A percentile compares a stretch with the other conserved stretches of the same genome.
Conservation (phyloP, 2,888 invertebrate genomes). For the Pycnomerus fuliginosus region DNA sequence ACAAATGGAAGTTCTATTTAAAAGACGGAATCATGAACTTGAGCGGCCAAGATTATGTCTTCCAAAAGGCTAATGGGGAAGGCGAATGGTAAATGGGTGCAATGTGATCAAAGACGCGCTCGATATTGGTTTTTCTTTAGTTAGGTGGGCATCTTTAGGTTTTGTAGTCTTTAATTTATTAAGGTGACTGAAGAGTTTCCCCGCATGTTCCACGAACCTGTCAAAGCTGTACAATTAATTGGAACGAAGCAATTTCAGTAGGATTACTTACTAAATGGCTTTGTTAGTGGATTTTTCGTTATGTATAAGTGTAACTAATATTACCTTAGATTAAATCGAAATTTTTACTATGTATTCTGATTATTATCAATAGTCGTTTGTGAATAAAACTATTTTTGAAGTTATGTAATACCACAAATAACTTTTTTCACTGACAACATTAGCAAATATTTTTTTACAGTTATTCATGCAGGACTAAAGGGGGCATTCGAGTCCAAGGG, state of each 20-base stretch:
- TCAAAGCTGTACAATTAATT: too few relatives aligned
- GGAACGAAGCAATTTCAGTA: too few relatives aligned
- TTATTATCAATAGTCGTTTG: constrained; percentile 25
- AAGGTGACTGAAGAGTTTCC: too few relatives aligned
- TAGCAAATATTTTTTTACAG: too few relatives aligned
- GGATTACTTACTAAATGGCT: too few relatives aligned
- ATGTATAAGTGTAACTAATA: constrained; percentile 3
- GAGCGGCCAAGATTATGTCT: constrained; percentile 96
- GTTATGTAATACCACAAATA: too few relatives aligned
- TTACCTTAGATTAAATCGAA: constrained; percentile 16
- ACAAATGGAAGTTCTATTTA: constrained; percentile 99
- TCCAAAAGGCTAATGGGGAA: constrained; percentile 98
- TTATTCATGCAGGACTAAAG: too few relatives aligned
- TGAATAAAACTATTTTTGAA: constrained; percentile 31
- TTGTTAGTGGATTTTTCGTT: constrained; percentile 8
- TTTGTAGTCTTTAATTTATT: too few relatives aligned
- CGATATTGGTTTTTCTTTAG: constrained; percentile 1
- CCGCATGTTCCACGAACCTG: too few relatives aligned
- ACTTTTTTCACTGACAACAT: too few relatives aligned
- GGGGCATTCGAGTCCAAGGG: too few relatives aligned
- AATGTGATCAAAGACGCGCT: not conserved
- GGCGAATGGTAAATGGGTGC: constrained; percentile 85
- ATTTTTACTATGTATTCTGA: constrained; percentile 27
- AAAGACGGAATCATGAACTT: constrained; percentile 99
- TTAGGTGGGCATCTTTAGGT: constrained; percentile 1